These are phyloP conservation scores for Trissoscelio sp. DNA, from an alignment of 2,888 invertebrate species.

Conservation along the genomic window DNA sequence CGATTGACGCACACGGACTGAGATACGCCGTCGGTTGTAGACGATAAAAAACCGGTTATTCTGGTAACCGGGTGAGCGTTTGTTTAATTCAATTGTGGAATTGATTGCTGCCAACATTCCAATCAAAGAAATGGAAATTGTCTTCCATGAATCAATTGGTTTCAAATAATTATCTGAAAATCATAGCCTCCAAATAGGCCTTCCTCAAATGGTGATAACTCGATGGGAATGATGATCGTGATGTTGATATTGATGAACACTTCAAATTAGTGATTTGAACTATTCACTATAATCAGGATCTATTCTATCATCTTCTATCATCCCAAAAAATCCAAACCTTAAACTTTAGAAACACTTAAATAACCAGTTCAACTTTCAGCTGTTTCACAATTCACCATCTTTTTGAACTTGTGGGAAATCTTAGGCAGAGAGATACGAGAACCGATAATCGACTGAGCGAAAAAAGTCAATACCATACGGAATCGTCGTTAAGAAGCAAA, in stretches of 20 bases:
- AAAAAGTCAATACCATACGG: conserved; percentile 20
- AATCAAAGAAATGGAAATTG: not conserved
- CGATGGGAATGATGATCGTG: too few relatives aligned
- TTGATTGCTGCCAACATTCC: not conserved
- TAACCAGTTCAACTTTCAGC: not conserved
- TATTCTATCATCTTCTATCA: too few relatives aligned
- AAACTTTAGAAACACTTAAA: not conserved
- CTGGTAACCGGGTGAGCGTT: conserved; percentile 10
- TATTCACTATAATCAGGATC: too few relatives aligned
- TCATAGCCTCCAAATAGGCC: too few relatives aligned
- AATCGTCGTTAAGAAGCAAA: conserved; percentile 41
- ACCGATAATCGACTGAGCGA: not conserved
- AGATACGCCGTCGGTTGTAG: conserved; percentile 39
- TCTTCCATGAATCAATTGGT: too few relatives aligned
- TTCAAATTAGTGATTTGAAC: too few relatives aligned
- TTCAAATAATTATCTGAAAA: conserved; percentile 7
- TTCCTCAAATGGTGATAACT: too few relatives aligned
- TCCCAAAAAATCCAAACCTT: too few relatives aligned
- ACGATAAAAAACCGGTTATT: conserved; percentile 60
- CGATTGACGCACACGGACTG: conserved; percentile 41
- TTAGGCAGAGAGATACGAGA: not conserved
- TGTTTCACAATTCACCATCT: not conserved
- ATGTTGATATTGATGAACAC: too few relatives aligned
- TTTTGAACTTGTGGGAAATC: conserved; percentile 3
- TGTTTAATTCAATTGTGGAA: conserved; percentile 29